Percentiles rank a stretch among this genome's conserved stretches.
Evolutionary conservation across 2,888 invertebrate species (phyloP).

Genomic region (Tortricodes alternella): DNA sequence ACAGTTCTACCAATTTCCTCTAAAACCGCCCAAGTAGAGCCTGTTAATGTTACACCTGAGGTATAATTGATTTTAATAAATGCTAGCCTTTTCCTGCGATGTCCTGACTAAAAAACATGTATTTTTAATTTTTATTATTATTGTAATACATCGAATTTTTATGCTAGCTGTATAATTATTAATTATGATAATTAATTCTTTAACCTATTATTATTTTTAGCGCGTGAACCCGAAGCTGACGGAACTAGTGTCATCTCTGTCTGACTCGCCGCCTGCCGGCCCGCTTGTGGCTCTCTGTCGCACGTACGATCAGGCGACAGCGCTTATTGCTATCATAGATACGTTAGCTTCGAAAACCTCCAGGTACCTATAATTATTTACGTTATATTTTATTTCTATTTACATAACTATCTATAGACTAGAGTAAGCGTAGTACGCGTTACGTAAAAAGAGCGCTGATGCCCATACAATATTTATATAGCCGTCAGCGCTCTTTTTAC

Average conservation of each 20-base stretch:
- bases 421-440: no score
- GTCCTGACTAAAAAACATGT: no score
- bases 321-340: slow-evolving; percentile 95
- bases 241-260: slow-evolving; percentile 90
- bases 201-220: slow-evolving; percentile 39
- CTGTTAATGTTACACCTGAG: slow-evolving; percentile 81
- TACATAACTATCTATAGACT: neutral
- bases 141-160: no score
- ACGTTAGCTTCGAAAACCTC: slow-evolving; percentile 95
- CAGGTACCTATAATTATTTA: no score
- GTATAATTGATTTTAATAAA: slow-evolving; percentile 42
- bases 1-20: slow-evolving; percentile 96
- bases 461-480: no score
- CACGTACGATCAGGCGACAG: slow-evolving; percentile 97
- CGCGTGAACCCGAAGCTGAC: slow-evolving; percentile 83
- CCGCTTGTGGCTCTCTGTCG: slow-evolving; percentile 93
- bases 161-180: no score
- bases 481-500: no score
- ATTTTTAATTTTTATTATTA: no score
- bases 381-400: neutral
- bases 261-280: slow-evolving; percentile 96
- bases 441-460: no score
- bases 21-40: slow-evolving; percentile 90
- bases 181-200: no score
- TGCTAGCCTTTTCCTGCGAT: no score